phyloP scores from a whole-genome alignment of 2,888 invertebrate species.

The Hermaeophaga mercurialis region DNA sequence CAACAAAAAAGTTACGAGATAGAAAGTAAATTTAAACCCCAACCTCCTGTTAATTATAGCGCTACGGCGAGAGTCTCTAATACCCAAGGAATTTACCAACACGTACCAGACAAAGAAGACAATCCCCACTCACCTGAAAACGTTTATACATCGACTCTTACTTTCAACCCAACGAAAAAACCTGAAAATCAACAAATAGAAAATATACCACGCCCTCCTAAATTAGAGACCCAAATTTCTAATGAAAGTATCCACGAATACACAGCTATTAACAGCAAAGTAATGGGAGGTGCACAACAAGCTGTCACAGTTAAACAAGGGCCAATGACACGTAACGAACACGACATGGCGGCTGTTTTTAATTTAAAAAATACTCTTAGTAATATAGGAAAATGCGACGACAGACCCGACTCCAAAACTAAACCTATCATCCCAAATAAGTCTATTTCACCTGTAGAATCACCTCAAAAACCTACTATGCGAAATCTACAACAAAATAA shows the following conservation, averaged over 20 bases:
- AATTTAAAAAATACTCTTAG: constrained; percentile 64
- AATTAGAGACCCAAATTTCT: constrained; percentile 48
- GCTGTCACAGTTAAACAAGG: constrained; percentile 67
- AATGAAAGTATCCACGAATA: constrained; percentile 58
- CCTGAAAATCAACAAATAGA: constrained; percentile 29
- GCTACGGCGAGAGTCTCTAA: background rate
- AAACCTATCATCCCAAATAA: constrained; percentile 1
- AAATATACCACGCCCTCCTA: constrained; percentile 38
- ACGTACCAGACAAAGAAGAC: constrained; percentile 34
- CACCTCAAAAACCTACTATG: background rate
- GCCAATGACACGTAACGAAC: constrained; percentile 64
- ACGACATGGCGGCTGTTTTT: constrained; percentile 62
- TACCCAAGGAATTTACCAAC: constrained; percentile 33
- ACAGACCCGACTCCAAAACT: constrained; percentile 24
- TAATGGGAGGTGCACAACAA: constrained; percentile 79
- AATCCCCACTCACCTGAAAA: constrained; percentile 25
- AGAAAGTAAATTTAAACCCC: background rate
- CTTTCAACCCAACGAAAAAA: constrained; percentile 34
- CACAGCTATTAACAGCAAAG: constrained; percentile 68
- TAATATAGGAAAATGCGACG: constrained; percentile 49
- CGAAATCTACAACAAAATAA: background rate
- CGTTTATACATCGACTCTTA: constrained; percentile 43
- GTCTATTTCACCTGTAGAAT: background rate
- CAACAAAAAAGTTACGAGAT: background rate
- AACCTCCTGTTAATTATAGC: background rate